Evolutionary conservation across 2,113 vertebrate genomes (phyloP).

Genomic region (Toxotes jaculatrix): DNA sequence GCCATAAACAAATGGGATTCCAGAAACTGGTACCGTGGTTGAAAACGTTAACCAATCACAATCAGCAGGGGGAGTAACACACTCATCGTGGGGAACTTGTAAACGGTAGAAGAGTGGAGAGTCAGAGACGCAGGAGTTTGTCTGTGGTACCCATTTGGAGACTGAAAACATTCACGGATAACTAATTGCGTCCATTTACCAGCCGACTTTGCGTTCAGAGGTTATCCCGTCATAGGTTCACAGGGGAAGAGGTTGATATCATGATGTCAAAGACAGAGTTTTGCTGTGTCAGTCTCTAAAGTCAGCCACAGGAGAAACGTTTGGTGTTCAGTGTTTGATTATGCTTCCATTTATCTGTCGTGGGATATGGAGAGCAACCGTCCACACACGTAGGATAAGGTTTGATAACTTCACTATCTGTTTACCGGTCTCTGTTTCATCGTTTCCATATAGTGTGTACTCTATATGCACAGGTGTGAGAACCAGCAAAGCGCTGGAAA

Average conservation of each 20-base stretch:
- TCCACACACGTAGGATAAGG: conserved; percentile 54
- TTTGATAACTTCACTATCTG: conserved; percentile 34
- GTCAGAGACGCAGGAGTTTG: background rate
- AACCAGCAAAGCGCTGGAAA: background rate
- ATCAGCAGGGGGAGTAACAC: background rate
- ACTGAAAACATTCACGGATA: accelerated
- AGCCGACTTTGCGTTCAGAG: background rate
- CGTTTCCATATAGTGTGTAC: background rate
- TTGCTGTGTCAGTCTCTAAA: background rate
- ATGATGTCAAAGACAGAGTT: background rate
- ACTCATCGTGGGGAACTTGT: conserved; percentile 1
- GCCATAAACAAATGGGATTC: conserved; percentile 32
- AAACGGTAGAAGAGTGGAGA: background rate
- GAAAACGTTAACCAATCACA: conserved; percentile 65
- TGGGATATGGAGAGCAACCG: conserved; percentile 61
- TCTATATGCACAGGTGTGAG: background rate
- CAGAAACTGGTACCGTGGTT: accelerated
- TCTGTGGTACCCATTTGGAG: background rate
- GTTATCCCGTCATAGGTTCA: background rate
- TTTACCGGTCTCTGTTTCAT: background rate
- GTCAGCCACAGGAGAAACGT: background rate
- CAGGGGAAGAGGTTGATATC: background rate
- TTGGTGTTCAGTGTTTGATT: accelerated
- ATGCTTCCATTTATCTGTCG: conserved; percentile 48
- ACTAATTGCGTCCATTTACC: background rate